Evolutionary conservation across 2,888 invertebrate genomes (phyloP), one percentile per base, ranked within the genome.

Genomic region (Clitarchus hookeri): DNA sequence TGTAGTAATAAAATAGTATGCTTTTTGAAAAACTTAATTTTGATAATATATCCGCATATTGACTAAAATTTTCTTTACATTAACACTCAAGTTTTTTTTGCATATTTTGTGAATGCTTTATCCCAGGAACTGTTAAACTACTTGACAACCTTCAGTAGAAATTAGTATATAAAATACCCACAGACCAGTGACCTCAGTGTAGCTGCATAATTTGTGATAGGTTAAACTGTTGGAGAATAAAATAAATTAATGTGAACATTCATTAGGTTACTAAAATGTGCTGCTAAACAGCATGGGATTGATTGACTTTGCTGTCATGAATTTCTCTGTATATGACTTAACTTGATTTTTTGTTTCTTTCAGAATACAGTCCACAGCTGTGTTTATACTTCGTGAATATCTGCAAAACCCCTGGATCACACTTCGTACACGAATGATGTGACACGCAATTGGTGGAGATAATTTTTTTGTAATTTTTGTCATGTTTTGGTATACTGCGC

Each of bases 271-370:
- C n/a, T 65, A 19, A 65, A 65, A 65, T 19, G 8, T 65, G 23
- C 8, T 65, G 16, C n/a, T 19, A 65, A n/a, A 65, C 65, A 65
- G 65, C 65, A 2, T 65, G 65, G 65, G 65, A 65, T 23, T 36
- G 6, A 65, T 65, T 48, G 48, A 48, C 48, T 36, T 36, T 65
- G 65, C 65, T 65, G 65, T 65, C 65, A n/a, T 53, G 53, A n/a
- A 65, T 65, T 19, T 65, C 65, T 65, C n/a, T 65, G 65, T 65
- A 65, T n/a, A 65, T 65, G 11, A n/a, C 65, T 65, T 65, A 65
- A 65, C 65, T 65, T 65, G n/a, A n/a, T 65, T 65, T 65, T 65
- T 65, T 23, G 16, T 65, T 65, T 65, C 65, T 65, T 65, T 65
- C 65, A 12, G 65, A 12, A 19, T 65, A 65, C 65, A 65, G 65